Evolutionary conservation across 2,797 vertebrate species (phyloP).

Genomic region (Threskiornis aethiopicus): DNA sequence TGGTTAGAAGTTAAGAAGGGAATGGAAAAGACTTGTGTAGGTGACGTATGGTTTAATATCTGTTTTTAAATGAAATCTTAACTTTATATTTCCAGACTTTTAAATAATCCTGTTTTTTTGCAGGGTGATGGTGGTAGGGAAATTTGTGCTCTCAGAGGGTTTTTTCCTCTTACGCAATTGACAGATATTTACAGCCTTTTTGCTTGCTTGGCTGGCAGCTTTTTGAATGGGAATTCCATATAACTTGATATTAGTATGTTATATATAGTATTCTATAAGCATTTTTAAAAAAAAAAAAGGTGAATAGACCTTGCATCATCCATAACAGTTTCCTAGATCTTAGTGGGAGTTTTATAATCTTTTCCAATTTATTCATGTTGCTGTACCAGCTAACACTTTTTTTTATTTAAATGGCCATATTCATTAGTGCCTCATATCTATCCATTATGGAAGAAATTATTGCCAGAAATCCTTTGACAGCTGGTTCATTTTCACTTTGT

Average conservation of each 20-base stretch:
- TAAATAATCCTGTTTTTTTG: constrained; percentile 12
- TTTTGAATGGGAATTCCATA: constrained; percentile 41
- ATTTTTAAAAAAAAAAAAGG: background rate
- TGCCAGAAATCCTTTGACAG: constrained; percentile 2
- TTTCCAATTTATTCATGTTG: background rate
- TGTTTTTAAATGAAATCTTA: constrained; percentile 59
- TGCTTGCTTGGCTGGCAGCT: constrained; percentile 29
- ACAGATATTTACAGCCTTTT: constrained; percentile 51
- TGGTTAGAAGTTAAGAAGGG: constrained; percentile 5
- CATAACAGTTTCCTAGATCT: background rate
- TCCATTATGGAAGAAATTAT: background rate
- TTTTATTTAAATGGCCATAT: background rate
- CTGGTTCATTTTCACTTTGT: constrained; percentile 29
- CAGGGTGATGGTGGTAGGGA: constrained; percentile 8
- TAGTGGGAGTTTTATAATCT: background rate
- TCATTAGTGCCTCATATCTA: background rate
- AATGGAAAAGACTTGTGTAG: constrained; percentile 54
- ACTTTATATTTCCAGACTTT: constrained; percentile 55
- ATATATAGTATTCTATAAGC: background rate
- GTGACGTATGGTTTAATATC: constrained; percentile 53
- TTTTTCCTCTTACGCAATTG: constrained; percentile 51
- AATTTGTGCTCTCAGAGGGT: constrained; percentile 11
- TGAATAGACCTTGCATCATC: constrained; percentile 14
- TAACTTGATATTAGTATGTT: constrained; percentile 30
- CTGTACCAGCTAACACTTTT: background rate